Evolutionary conservation across 2,113 vertebrate genomes (phyloP).

Genomic region (Pagrus major): DNA sequence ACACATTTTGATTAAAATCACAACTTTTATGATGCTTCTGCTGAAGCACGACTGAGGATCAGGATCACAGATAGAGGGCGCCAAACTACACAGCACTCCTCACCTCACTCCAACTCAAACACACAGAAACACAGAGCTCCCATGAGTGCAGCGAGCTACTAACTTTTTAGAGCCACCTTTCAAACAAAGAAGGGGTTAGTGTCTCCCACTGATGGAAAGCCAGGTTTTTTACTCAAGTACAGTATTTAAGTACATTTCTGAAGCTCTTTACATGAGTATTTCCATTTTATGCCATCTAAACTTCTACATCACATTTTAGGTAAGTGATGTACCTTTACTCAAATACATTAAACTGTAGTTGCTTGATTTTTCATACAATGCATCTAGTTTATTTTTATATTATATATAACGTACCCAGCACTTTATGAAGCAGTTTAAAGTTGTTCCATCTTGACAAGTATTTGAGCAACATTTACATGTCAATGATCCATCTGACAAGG

Average conservation of each 20-base stretch:
- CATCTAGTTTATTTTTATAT: background rate
- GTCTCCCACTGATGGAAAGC: background rate
- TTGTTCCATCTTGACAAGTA: background rate
- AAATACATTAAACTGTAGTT: background rate
- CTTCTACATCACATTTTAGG: background rate
- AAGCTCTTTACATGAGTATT: background rate
- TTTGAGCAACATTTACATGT: background rate
- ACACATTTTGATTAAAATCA: background rate
- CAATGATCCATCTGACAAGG: background rate
- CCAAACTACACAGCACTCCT: conserved; percentile 42
- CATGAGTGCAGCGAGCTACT: background rate
- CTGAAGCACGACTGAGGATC: background rate
- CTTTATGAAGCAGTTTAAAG: background rate
- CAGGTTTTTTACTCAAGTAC: background rate
- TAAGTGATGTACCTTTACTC: background rate
- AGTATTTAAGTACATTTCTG: background rate
- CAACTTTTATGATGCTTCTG: background rate
- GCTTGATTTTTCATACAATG: background rate
- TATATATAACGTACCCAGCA: background rate
- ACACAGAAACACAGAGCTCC: background rate
- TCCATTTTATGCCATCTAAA: background rate
- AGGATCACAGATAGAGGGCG: conserved; percentile 54
- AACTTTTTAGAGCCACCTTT: background rate
- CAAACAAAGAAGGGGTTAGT: background rate
- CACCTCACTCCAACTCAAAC: background rate